Conservation (phyloP, 2,888 invertebrate genomes). For the Agrilus cyanescens region DNA sequence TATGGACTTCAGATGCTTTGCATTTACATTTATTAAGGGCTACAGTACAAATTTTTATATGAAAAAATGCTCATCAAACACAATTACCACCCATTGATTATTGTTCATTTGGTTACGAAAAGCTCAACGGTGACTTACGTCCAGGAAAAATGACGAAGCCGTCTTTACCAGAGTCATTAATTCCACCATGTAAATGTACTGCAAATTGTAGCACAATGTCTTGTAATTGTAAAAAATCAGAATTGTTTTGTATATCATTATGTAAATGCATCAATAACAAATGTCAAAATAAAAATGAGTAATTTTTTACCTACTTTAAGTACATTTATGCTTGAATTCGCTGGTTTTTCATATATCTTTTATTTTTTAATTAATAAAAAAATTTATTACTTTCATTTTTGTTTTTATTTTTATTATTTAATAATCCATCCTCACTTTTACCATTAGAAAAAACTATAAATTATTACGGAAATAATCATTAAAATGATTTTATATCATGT, state of each 20-base stretch:
- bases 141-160: conserved; percentile 11
- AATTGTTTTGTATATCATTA: conserved; percentile 12
- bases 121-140: conserved; percentile 5
- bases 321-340: too few relatives aligned
- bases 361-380: too few relatives aligned
- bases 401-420: too few relatives aligned
- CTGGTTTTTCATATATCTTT: too few relatives aligned
- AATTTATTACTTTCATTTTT: too few relatives aligned
- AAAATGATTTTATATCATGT: background rate
- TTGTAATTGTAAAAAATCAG: conserved; percentile 15
- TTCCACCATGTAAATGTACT: conserved; percentile 10
- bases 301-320: too few relatives aligned
- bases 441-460: conserved; percentile 1
- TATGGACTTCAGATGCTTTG: conserved; percentile 17
- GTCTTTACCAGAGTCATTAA: conserved; percentile 1
- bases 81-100: conserved; percentile 18
- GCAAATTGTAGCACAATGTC: conserved; percentile 16
- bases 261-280: conserved; percentile 10
- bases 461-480: conserved; percentile 4
- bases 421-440: too few relatives aligned
- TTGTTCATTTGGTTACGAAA: conserved; percentile 16
- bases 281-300: too few relatives aligned
- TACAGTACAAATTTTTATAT: conserved; percentile 18
- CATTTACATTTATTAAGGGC: conserved; percentile 19
- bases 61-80: conserved; percentile 17